Evolutionary conservation across 2,113 vertebrate genomes (phyloP).

Genomic region (Mungos mungo): DNA sequence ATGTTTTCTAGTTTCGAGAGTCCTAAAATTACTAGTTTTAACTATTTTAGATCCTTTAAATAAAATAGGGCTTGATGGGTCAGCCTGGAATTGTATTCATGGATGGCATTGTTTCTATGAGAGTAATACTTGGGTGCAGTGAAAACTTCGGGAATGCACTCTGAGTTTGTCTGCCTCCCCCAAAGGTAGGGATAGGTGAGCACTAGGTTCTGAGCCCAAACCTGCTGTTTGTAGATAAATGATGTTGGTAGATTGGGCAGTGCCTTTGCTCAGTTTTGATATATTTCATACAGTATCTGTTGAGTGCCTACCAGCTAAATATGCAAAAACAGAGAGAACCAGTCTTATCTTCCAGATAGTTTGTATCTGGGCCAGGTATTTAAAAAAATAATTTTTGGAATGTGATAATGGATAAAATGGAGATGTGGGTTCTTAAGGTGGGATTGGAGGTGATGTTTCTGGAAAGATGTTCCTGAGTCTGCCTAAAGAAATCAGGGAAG

Average conservation of each 20-base stretch:
- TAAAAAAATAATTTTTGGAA: slow-evolving; percentile 7
- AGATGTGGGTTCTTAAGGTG: not conserved
- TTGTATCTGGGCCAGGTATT: not conserved
- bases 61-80: not conserved
- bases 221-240: not conserved
- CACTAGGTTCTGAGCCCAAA: not conserved
- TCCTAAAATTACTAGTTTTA: not conserved
- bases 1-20: not conserved
- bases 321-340: not conserved
- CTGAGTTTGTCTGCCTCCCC: not conserved
- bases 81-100: not conserved
- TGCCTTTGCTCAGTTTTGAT: not conserved
- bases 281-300: not conserved
- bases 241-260: not conserved
- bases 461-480: not conserved
- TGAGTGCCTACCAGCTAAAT: not conserved
- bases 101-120: not conserved
- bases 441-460: not conserved
- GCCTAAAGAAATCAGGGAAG: not conserved
- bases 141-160: not conserved
- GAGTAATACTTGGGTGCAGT: not conserved
- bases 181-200: not conserved
- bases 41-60: not conserved
- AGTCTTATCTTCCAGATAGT: not conserved
- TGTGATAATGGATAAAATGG: not conserved